Conservation (phyloP, 2,888 invertebrate species). For the Stictocephala bisonia region DNA sequence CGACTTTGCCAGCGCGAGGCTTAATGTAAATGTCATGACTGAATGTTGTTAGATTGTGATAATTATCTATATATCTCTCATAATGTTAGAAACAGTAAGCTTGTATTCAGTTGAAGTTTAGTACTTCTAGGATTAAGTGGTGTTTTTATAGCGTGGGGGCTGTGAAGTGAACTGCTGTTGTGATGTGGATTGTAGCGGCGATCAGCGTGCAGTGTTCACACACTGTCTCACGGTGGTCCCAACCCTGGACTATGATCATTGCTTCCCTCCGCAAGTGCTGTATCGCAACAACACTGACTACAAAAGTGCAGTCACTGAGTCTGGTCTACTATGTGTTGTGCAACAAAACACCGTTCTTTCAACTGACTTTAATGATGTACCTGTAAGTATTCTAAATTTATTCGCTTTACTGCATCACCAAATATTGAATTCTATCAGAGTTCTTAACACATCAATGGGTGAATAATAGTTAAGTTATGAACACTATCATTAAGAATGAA, state of each 20-base stretch:
- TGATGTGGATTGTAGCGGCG: constrained; percentile 76
- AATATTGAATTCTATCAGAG: too few relatives aligned
- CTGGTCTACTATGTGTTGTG: constrained; percentile 70
- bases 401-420: too few relatives aligned
- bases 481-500: too few relatives aligned
- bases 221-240: constrained; percentile 65
- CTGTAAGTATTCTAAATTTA: constrained; percentile 54
- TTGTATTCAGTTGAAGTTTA: too few relatives aligned
- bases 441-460: too few relatives aligned
- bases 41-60: too few relatives aligned
- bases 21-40: too few relatives aligned
- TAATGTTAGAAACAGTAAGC: too few relatives aligned
- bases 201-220: constrained; percentile 72
- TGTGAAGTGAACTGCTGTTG: constrained; percentile 91
- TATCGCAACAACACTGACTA: constrained; percentile 68
- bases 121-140: constrained; percentile 50
- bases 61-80: background rate
- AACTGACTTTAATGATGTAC: constrained; percentile 58
- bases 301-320: constrained; percentile 44
- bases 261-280: constrained; percentile 68
- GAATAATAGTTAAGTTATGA: too few relatives aligned
- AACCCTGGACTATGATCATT: constrained; percentile 62
- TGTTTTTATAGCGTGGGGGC: constrained; percentile 68
- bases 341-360: constrained; percentile 69
- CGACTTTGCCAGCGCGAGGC: too few relatives aligned